These are phyloP conservation scores for Dissostichus mawsoni DNA, from an alignment of 2,113 vertebrate species.

Conservation along the genomic window DNA sequence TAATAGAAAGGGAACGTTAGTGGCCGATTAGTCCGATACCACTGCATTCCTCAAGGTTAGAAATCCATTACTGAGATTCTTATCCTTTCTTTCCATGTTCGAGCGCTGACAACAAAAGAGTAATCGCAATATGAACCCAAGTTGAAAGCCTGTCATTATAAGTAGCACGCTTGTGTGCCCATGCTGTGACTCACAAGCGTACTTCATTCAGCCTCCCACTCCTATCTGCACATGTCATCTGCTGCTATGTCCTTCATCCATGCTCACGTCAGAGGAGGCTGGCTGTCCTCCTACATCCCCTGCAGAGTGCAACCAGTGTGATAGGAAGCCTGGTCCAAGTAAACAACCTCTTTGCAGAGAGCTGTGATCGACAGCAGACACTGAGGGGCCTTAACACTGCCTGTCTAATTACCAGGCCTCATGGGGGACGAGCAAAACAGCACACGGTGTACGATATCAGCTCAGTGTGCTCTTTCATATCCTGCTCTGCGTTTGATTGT, in stretches of 20 bases:
- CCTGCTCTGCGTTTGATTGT: slow-evolving; percentile 45
- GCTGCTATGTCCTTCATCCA: slow-evolving; percentile 63
- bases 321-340: slow-evolving; percentile 41
- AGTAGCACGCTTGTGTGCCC: slow-evolving; percentile 64
- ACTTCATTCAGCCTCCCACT: slow-evolving; percentile 79
- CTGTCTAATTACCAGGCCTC: slow-evolving; percentile 64
- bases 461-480: slow-evolving; percentile 35
- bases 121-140: slow-evolving; percentile 56
- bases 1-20: neutral
- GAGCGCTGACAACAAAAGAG: slow-evolving; percentile 51
- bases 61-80: slow-evolving; percentile 33
- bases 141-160: slow-evolving; percentile 78
- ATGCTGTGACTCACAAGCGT: slow-evolving; percentile 67
- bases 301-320: slow-evolving; percentile 58
- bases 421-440: slow-evolving; percentile 36
- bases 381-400: slow-evolving; percentile 33
- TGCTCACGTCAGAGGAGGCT: slow-evolving; percentile 70
- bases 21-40: neutral
- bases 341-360: slow-evolving; percentile 48
- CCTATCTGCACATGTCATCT: slow-evolving; percentile 78
- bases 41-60: slow-evolving; percentile 12
- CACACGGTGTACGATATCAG: slow-evolving; percentile 37
- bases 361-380: slow-evolving; percentile 61
- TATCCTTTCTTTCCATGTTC: slow-evolving; percentile 40
- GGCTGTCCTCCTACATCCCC: slow-evolving; percentile 64